phyloP scores from a whole-genome alignment of 2,113 vertebrate species.

The Gopherus flavomarginatus region DNA sequence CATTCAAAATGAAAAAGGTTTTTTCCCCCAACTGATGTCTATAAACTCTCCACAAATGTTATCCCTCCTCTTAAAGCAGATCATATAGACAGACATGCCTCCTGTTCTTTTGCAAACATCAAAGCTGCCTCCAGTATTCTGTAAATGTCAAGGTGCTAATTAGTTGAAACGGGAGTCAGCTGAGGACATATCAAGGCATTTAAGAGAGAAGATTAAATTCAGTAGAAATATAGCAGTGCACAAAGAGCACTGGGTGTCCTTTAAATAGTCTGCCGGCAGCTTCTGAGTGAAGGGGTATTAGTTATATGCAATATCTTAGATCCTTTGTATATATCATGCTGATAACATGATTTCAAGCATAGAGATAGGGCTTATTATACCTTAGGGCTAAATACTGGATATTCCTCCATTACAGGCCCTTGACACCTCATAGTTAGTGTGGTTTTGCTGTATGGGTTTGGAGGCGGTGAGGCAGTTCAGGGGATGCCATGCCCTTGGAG shows the following conservation, averaged over 20 bases:
- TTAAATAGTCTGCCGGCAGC: not conserved
- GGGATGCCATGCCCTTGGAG: not conserved
- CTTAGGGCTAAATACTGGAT: not conserved
- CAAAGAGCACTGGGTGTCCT: not conserved
- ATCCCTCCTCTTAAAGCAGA: constrained; percentile 45
- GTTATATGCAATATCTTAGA: not conserved
- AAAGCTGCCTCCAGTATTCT: not conserved
- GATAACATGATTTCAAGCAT: not conserved
- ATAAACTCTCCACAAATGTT: constrained; percentile 31
- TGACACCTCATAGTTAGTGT: not conserved
- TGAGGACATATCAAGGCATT: constrained; percentile 9
- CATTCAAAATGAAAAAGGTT: constrained; percentile 71
- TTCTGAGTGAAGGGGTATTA: accelerated
- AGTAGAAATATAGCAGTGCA: not conserved
- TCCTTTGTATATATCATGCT: not conserved
- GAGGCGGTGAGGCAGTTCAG: not conserved
- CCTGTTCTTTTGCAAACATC: constrained; percentile 49
- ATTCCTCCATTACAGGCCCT: not conserved
- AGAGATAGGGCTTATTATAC: not conserved
- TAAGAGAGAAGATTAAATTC: not conserved
- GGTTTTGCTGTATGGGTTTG: not conserved
- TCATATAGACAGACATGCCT: constrained; percentile 69
- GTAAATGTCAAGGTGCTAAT: constrained; percentile 61
- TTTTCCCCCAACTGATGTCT: constrained; percentile 60
- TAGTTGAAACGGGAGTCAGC: constrained; percentile 36